Evolutionary conservation across 2,113 vertebrate species (phyloP).

Genomic region (Grantiella picta): DNA sequence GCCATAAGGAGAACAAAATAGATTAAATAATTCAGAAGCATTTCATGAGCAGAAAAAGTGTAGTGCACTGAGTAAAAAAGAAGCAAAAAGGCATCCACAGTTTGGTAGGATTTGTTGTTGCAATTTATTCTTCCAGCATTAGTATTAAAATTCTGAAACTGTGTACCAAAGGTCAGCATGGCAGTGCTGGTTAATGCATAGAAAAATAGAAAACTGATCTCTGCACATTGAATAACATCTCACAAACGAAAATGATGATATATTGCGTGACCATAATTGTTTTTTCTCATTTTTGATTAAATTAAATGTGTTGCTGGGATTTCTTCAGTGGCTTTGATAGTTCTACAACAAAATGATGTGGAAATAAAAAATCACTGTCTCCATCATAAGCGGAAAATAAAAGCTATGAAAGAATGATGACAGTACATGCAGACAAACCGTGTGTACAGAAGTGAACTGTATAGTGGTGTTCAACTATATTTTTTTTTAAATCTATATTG

Average conservation of each 20-base stretch:
- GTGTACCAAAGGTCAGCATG: not conserved
- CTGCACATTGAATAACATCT: not conserved
- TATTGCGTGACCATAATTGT: not conserved
- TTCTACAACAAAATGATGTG: not conserved
- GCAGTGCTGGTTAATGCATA: not conserved
- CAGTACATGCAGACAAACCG: not conserved
- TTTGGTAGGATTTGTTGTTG: not conserved
- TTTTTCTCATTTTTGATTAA: not conserved
- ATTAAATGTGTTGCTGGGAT: not conserved
- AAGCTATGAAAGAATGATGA: not conserved
- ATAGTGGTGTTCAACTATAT: not conserved
- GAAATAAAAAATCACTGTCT: not conserved
- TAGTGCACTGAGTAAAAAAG: not conserved
- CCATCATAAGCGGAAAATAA: not conserved
- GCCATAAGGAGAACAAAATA: not conserved
- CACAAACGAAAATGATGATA: not conserved
- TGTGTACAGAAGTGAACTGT: not conserved
- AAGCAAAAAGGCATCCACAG: not conserved
- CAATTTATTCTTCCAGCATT: not conserved
- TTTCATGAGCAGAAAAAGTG: not conserved
- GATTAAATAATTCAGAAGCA: not conserved
- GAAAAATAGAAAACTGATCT: not conserved
- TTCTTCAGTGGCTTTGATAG: not conserved
- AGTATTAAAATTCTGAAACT: conserved; percentile 14
- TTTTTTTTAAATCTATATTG: not conserved